Percentiles rank a stretch among this genome's conserved stretches.
Conservation (phyloP, 2,888 invertebrate species). For the Meliscaeva auricollis region DNA sequence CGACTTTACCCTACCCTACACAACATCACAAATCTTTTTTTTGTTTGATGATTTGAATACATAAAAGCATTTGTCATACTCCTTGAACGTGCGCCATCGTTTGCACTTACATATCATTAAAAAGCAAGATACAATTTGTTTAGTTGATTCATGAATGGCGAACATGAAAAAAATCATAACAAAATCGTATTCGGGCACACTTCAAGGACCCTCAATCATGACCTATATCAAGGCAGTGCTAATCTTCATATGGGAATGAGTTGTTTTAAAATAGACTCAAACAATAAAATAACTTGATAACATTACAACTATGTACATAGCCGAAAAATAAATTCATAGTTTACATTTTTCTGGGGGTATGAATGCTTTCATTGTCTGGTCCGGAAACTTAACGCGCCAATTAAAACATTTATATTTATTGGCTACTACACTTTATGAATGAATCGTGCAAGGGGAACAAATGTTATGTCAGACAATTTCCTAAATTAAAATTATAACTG, state of each 20-base stretch:
- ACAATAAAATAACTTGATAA: not conserved
- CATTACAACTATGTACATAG: not conserved
- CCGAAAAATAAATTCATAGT: no score
- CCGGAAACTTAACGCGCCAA: slow-evolving; percentile 25
- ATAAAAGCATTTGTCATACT: no score
- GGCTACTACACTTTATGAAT: not conserved
- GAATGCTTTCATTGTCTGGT: no score
- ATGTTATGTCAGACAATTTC: slow-evolving; percentile 41
- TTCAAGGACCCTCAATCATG: not conserved
- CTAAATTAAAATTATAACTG: slow-evolving; percentile 32
- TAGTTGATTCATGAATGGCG: not conserved
- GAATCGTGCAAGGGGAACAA: slow-evolving; percentile 23
- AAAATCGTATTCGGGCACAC: not conserved
- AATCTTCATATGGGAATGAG: not conserved
- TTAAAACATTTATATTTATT: slow-evolving; percentile 33
- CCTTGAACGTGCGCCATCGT: not conserved
- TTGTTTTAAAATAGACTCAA: not conserved
- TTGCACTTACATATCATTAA: not conserved
- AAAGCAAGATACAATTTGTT: not conserved
- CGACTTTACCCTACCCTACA: no score
- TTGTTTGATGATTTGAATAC: no score
- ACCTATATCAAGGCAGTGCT: not conserved
- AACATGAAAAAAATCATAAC: not conserved
- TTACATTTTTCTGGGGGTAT: no score
- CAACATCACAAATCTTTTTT: no score